These are phyloP conservation scores for Geodia barretti DNA, from an alignment of 37 sponge, comb jelly and placozoan species.

Conservation along the genomic window DNA sequence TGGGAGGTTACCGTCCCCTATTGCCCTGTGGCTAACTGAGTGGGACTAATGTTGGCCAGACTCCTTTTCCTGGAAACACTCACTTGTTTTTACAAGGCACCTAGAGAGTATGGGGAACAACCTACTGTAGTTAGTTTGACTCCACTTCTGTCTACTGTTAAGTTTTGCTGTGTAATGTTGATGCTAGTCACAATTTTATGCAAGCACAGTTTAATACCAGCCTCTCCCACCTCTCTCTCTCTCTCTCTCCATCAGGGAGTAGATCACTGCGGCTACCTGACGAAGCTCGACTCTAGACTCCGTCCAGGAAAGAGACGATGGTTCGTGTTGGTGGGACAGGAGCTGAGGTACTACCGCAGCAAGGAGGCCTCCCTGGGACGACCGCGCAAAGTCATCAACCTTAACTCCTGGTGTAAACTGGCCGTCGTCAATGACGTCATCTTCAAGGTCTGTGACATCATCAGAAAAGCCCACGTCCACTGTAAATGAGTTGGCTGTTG, in stretches of 20 bases:
- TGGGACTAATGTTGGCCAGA: too few relatives aligned
- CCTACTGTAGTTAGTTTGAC: too few relatives aligned
- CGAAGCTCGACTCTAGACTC: conserved; percentile 15
- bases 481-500: not conserved
- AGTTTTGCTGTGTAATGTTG: too few relatives aligned
- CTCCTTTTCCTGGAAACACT: too few relatives aligned
- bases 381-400: conserved; percentile 26
- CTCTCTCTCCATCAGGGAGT: conserved; percentile 1
- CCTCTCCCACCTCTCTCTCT: not conserved
- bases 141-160: too few relatives aligned
- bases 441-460: not conserved
- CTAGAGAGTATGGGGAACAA: too few relatives aligned
- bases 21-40: too few relatives aligned
- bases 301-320: conserved; percentile 40
- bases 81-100: too few relatives aligned
- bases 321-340: conserved; percentile 48
- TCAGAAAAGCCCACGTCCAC: not conserved
- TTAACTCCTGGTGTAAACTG: conserved; percentile 58
- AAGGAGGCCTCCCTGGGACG: conserved; percentile 9
- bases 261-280: conserved; percentile 49
- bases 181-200: too few relatives aligned
- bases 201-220: not conserved
- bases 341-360: conserved; percentile 48
- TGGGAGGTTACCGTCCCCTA: too few relatives aligned
- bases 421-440: conserved; percentile 1